Evolutionary conservation across 1,140 invertebrate genomes (phyloP), one percentile per base, ranked within the genome.

Genomic region (Glossosoma conforme): DNA sequence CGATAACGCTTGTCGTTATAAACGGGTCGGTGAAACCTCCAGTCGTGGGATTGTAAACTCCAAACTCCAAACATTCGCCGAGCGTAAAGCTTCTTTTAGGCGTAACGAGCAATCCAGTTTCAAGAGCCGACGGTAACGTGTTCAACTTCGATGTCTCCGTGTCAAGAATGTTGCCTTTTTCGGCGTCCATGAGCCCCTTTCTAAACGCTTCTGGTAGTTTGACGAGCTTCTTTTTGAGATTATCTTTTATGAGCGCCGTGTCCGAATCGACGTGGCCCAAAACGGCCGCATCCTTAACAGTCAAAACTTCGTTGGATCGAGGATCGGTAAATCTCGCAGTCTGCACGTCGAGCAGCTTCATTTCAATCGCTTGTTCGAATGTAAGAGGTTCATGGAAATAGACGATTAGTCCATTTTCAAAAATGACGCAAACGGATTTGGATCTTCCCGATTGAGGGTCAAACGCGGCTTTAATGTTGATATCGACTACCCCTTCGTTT

Each of bases 231-330:
- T 84, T 84, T 62, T 89, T 89, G 56, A 84, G 79, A 52, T 82
- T 80, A 74, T 94, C 91, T 78, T 93, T 94, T 30, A 95, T 82
- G 44, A 93, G 69, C 21, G 87, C 90, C 6, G 90, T 89, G 66
- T 91, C 83, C 1, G 90, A 83, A 74, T 96, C 89, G 36, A 97
- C 82, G 22, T 89, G 80, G 44, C 92, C 91, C 14, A 84, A 74
- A 49, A 80, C 78, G 37, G 91, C 77, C 1, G 92, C 90, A 63
- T 95, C 89, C 75, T 89, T 87, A 10, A 97, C 75, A 11, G 84
- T 84, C n/a, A 89, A 66, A 25, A 80, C 67, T 67, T 86, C 80
- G 32, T 79, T 78, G 46, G 81, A 79, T 61, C 78, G 63, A 60
- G 87, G 84, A 75, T 91, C 86, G 24, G 76, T 86, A 55, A 89